phyloP scores from a whole-genome alignment of 2,113 vertebrate genomes.

The Halcyon malimbica region DNA sequence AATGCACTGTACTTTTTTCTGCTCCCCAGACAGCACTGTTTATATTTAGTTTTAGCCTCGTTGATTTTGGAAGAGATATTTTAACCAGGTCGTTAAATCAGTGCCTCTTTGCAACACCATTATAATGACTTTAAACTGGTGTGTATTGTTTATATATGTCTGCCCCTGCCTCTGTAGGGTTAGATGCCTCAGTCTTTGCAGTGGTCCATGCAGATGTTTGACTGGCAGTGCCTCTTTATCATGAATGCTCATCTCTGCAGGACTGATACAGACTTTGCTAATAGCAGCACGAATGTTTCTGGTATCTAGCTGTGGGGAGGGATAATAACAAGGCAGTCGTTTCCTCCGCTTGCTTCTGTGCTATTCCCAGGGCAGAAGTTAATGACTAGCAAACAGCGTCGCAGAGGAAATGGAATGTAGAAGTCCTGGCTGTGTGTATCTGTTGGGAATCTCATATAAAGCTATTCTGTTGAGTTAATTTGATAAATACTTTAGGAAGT shows the following conservation, averaged over 20 bases:
- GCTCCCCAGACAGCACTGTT: neutral
- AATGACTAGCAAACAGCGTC: neutral
- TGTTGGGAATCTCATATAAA: neutral
- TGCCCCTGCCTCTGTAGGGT: neutral
- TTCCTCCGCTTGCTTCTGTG: neutral
- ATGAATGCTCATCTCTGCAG: neutral
- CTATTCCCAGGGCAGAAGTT: constrained; percentile 9
- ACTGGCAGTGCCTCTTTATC: neutral
- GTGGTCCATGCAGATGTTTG: accelerated
- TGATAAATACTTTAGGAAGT: neutral
- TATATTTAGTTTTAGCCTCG: neutral
- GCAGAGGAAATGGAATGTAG: neutral
- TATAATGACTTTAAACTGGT: neutral
- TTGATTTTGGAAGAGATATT: neutral
- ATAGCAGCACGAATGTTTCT: neutral
- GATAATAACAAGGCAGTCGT: neutral
- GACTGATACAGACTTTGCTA: neutral
- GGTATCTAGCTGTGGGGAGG: neutral
- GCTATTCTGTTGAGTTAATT: neutral
- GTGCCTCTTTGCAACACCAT: neutral
- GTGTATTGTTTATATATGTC: accelerated
- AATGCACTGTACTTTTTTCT: accelerated
- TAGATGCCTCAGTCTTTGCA: neutral
- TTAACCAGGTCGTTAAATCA: neutral
- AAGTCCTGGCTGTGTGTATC: neutral